Evolutionary conservation across 1,140 invertebrate species (phyloP).

Genomic region (Calosoma granatense): DNA sequence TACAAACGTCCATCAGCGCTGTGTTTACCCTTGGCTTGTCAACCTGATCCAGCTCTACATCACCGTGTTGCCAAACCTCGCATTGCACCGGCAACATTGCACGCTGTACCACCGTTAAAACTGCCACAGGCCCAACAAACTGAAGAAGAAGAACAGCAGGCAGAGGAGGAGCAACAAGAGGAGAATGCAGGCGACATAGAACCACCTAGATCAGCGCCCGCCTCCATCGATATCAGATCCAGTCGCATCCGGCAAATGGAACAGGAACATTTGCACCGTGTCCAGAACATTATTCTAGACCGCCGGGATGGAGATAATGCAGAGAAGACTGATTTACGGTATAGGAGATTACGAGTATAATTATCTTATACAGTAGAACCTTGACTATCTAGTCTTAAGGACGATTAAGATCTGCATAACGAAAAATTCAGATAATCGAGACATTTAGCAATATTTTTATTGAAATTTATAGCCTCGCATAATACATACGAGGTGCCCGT

Average conservation of each 20-base stretch:
- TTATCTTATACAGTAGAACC: no score
- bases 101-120: neutral
- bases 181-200: neutral
- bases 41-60: conserved; percentile 24
- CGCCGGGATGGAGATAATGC: no score
- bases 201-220: neutral
- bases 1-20: conserved; percentile 26
- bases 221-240: neutral
- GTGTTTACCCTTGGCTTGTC: conserved; percentile 24
- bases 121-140: neutral
- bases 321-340: no score
- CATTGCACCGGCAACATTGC: neutral
- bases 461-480: no score
- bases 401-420: no score
- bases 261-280: neutral
- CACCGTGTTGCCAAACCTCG: conserved; percentile 1
- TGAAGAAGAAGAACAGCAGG: neutral
- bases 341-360: no score
- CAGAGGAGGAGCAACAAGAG: neutral
- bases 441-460: no score
- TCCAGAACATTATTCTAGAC: neutral
- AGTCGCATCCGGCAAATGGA: neutral
- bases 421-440: no score
- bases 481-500: no score
- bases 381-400: no score